A percentile compares a stretch with the other conserved stretches of the same genome.
phyloP scores from a whole-genome alignment of 1,140 invertebrate genomes.

The Drosophila athabasca region DNA sequence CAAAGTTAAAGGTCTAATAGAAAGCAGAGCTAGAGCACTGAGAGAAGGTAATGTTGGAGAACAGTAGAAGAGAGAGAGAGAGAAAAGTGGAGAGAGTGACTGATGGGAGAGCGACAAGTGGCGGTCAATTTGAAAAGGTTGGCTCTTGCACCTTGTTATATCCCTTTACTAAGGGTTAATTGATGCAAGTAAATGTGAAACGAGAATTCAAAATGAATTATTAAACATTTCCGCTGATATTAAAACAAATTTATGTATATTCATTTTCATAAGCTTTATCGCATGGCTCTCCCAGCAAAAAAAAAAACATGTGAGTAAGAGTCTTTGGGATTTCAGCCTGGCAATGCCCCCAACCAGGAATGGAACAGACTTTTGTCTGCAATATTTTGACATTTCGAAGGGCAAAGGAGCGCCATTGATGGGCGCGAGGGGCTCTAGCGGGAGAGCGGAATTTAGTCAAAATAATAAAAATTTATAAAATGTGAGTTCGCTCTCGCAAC shows the following conservation, averaged over 20 bases:
- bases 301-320: conserved; percentile 66
- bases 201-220: no score
- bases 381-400: conserved; percentile 81
- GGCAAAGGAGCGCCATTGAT: conserved; percentile 59
- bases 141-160: conserved; percentile 11
- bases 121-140: conserved; percentile 38
- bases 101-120: conserved; percentile 39
- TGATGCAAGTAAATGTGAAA: no score
- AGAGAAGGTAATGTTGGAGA: background rate
- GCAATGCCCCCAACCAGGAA: conserved; percentile 32
- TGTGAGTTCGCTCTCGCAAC: conserved; percentile 4
- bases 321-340: conserved; percentile 29
- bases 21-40: background rate
- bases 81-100: background rate
- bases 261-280: background rate
- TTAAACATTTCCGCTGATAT: no score
- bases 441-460: conserved; percentile 21
- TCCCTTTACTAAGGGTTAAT: background rate
- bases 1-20: background rate
- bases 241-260: no score
- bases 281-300: conserved; percentile 1
- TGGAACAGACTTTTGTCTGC: conserved; percentile 57
- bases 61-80: conserved; percentile 5
- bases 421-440: background rate
- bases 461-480: conserved; percentile 73